Evolutionary conservation across 2,888 invertebrate genomes (phyloP).

Genomic region (Pseudococcus longispinus): DNA sequence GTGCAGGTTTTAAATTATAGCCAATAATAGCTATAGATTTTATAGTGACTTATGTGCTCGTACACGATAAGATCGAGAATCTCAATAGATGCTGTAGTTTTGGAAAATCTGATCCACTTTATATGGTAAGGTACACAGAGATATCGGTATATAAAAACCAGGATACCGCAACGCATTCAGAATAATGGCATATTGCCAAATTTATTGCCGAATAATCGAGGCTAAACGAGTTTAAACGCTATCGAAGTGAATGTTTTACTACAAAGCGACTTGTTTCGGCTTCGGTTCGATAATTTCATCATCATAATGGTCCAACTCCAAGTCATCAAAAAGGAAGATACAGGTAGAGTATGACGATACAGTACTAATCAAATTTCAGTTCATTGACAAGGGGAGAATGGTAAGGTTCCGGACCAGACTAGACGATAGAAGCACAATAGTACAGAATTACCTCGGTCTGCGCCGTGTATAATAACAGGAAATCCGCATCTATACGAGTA

Average conservation of each 20-base stretch:
- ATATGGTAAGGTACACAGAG: background rate
- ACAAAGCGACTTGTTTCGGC: background rate
- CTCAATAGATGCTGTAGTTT: background rate
- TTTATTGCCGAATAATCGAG: slow-evolving; percentile 32
- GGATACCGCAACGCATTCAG: background rate
- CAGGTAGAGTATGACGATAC: background rate
- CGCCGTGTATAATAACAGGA: slow-evolving; percentile 2
- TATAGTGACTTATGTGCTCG: background rate
- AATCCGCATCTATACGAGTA: background rate
- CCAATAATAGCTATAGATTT: background rate
- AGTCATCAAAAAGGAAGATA: background rate
- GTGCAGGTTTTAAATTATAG: background rate
- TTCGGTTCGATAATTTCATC: background rate
- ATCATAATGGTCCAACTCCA: background rate
- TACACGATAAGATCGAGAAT: background rate
- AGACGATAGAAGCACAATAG: background rate
- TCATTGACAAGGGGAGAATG: background rate
- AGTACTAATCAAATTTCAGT: background rate
- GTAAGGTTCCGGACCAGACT: background rate
- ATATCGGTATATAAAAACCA: background rate
- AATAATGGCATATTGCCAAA: background rate
- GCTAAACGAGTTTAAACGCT: background rate
- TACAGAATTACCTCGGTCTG: background rate
- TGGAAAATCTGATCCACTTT: slow-evolving; percentile 1
- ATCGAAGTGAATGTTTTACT: slow-evolving; percentile 1